These are phyloP conservation scores for Paraplagusia blochii DNA, from an alignment of 2,113 vertebrate species.

Conservation along the genomic window DNA sequence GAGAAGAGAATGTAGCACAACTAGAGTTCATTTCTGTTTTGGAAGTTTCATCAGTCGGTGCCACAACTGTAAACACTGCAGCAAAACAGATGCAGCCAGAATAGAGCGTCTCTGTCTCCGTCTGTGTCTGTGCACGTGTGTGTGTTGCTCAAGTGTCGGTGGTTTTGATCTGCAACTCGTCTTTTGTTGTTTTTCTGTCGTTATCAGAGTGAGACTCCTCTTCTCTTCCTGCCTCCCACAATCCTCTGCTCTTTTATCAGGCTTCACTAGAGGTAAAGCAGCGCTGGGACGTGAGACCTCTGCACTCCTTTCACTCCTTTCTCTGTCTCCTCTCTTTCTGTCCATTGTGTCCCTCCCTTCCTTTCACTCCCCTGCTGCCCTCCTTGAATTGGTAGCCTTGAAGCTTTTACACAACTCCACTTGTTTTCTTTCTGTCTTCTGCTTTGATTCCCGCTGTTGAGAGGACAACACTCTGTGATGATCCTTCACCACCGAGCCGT, in stretches of 20 bases:
- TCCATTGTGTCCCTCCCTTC: slow-evolving; percentile 32
- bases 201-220: slow-evolving; percentile 55
- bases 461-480: background rate
- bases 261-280: slow-evolving; percentile 3
- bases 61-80: slow-evolving; percentile 34
- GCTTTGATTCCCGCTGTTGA: background rate
- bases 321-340: slow-evolving; percentile 22
- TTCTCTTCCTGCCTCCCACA: slow-evolving; percentile 59
- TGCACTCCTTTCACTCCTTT: slow-evolving; percentile 15
- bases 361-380: slow-evolving; percentile 40
- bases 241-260: slow-evolving; percentile 52
- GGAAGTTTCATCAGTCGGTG: slow-evolving; percentile 4
- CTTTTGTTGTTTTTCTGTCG: slow-evolving; percentile 41
- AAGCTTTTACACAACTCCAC: slow-evolving; percentile 21
- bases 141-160: slow-evolving; percentile 1
- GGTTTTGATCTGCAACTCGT: slow-evolving; percentile 51
- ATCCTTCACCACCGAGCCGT: too few relatives aligned
- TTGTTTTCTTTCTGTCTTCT: slow-evolving; percentile 7
- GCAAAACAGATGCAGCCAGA: slow-evolving; percentile 34
- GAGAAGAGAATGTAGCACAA: background rate
- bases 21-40: background rate
- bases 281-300: slow-evolving; percentile 19
- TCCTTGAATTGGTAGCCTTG: slow-evolving; percentile 34
- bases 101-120: slow-evolving; percentile 36
- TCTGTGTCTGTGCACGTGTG: slow-evolving; percentile 18